These are phyloP conservation scores for Papilio dardanus DNA, from an alignment of 1,140 invertebrate genomes.

Conservation along the genomic window DNA sequence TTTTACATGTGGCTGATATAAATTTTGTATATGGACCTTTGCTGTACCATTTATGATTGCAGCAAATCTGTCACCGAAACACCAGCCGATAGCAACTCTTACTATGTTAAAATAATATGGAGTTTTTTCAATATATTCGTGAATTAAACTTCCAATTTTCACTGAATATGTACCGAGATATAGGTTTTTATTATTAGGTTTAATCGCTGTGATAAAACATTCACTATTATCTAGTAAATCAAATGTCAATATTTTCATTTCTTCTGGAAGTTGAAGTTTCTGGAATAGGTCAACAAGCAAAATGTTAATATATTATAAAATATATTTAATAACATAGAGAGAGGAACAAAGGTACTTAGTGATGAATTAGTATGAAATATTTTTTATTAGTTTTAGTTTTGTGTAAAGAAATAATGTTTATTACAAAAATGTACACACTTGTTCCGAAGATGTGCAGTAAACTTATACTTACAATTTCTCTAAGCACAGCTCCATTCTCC, in stretches of 20 bases:
- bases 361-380: too few relatives aligned
- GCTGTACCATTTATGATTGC: conserved; percentile 70
- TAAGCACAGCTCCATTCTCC: conserved; percentile 72
- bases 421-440: neutral
- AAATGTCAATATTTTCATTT: conserved; percentile 62
- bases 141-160: conserved; percentile 60
- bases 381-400: too few relatives aligned
- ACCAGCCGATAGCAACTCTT: conserved; percentile 65
- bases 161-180: conserved; percentile 54
- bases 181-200: conserved; percentile 40
- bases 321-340: too few relatives aligned
- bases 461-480: conserved; percentile 66
- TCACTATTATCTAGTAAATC: conserved; percentile 69
- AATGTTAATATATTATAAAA: too few relatives aligned
- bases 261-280: conserved; percentile 62
- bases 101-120: conserved; percentile 54
- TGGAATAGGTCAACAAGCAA: conserved; percentile 48
- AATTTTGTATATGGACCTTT: conserved; percentile 62
- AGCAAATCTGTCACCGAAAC: conserved; percentile 65
- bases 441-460: too few relatives aligned
- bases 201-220: conserved; percentile 62
- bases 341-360: too few relatives aligned
- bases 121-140: conserved; percentile 51
- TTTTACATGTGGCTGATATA: conserved; percentile 59
- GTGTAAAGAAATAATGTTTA: too few relatives aligned